Base-by-base conservation (phyloP, 2,797 vertebrate genomes). In the Megaceryle alcyon region DNA sequence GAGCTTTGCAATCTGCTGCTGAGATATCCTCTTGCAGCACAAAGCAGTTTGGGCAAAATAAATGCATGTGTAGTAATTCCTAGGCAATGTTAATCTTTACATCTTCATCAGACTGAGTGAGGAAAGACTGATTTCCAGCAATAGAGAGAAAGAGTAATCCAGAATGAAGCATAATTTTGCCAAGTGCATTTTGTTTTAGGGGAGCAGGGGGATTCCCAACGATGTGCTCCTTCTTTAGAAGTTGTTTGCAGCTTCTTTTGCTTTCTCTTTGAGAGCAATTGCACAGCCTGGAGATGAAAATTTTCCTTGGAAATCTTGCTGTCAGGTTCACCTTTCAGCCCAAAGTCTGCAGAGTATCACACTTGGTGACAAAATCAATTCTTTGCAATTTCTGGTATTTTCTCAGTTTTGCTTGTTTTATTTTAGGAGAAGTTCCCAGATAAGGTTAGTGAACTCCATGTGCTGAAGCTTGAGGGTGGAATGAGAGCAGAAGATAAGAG, bases 401-500 rank as follows among this genome's bases (percentile, higher is more conserved):
- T 80, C 44, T 49, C 5, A 3, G 33, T 61, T 95, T 64, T 0
- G 1, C 29, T 85, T 76, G 41, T 46, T 89, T 80, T 43, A 44
- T 71, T 94, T 88, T 39, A 68, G 80, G 61, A 70, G 39, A 92
- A 70, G 39, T 86, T 91, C 44, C 39, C 64, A 77, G 72, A 37
- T 60, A 84, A 90, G 72, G 53, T 81, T 23, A 57, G 53, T 46
- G 82, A 86, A 37, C 59, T 69, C 57, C 3, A 2, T 61, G 85
- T 83, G 41, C 85, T 78, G 65, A 91, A 83, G 76, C 2, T 3
- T 75, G 61, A 94, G 76, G 72, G 79, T 75, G 65, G 85, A 81
- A 54, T 69, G 89, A 91, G 57, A 90, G 57, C 7, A 3, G 33
- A 82, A 39, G 37, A 54, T 10, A n/a, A n/a, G 21, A 66, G 57